Conservation (phyloP, 2,797 vertebrate species). For the Cynopterus sphinx region DNA sequence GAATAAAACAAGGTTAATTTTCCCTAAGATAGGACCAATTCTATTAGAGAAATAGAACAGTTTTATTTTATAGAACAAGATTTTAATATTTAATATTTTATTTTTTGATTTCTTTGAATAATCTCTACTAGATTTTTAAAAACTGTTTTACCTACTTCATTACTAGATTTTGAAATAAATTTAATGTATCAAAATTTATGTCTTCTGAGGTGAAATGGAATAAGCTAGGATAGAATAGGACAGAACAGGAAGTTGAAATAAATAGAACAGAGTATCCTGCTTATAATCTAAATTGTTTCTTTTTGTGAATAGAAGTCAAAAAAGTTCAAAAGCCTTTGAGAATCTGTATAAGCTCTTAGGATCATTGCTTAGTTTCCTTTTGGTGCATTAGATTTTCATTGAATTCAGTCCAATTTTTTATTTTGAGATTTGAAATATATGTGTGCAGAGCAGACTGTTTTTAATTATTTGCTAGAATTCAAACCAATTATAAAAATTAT, state of each 20-base stretch:
- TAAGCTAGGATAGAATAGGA: neutral
- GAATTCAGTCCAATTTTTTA: neutral
- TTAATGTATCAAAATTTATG: neutral
- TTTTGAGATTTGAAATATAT: neutral
- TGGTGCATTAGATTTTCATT: neutral
- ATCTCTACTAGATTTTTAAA: neutral
- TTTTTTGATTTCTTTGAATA: neutral
- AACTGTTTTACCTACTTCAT: neutral
- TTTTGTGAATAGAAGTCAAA: neutral
- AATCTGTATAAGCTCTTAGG: neutral
- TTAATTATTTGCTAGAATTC: neutral
- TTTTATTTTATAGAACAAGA: neutral
- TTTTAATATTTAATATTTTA: constrained; percentile 28
- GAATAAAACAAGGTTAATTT: neutral
- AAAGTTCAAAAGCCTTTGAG: neutral
- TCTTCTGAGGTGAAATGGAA: neutral
- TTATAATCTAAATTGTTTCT: neutral
- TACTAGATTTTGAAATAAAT: constrained; percentile 2
- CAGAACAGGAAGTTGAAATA: neutral
- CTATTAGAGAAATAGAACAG: neutral
- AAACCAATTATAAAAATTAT: neutral
- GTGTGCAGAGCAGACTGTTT: neutral
- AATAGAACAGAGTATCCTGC: neutral
- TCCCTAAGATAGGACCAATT: neutral
- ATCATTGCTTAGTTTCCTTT: neutral